Base-by-base conservation (phyloP, 2,113 vertebrate species). In the Sceloporus tristichus region DNA sequence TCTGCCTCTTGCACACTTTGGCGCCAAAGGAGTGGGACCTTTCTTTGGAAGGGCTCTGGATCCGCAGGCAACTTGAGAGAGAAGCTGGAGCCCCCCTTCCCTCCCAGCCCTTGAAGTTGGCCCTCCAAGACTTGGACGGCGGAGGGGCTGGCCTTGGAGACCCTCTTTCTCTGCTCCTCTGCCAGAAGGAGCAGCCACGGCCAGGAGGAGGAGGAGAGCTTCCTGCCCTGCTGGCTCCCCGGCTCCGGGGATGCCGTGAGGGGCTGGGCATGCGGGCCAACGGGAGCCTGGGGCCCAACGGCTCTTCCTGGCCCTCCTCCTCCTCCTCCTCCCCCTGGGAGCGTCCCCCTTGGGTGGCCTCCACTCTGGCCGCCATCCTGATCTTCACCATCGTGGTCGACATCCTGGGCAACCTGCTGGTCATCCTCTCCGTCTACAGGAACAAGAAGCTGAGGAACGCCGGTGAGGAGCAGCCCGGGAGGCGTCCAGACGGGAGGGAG, bases 371-470 rank as follows among this genome's bases (percentile, higher is more conserved):
- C 38, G 96, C 94, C 93, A 94, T 98, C 88, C 98, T 99, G 92
- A 98, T 99, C 97, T 97, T 99, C 95, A 99, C 98, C 86, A 98
- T 98, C 92, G 98, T 98, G 65, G 98, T 98, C 81, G 98, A 99
- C 96, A 93, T 99, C 90, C 94, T 99, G 96, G 98, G 98, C 85
- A 99, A 99, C 95, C 96, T 99, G 23, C 88, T 99, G 96, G 98
- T 99, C 89, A 98, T 99, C 94, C 96, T 99, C 93, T 98, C 98
- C 18, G 98, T 99, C 34, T 98, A 97, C 85, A 96, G 98, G 70
- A 99, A 99, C 96, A 98, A 98, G 97, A 99, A 98, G 96, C 97
- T 99, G 90, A 92, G 98, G 89, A 99, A 99, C 89, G 92, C 96
- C 71, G 96, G 95, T 96, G 94, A 92, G 95, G 79, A 82, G 59